These are phyloP conservation scores for Lota lota DNA, from an alignment of 2,113 vertebrate genomes.

Conservation along the genomic window DNA sequence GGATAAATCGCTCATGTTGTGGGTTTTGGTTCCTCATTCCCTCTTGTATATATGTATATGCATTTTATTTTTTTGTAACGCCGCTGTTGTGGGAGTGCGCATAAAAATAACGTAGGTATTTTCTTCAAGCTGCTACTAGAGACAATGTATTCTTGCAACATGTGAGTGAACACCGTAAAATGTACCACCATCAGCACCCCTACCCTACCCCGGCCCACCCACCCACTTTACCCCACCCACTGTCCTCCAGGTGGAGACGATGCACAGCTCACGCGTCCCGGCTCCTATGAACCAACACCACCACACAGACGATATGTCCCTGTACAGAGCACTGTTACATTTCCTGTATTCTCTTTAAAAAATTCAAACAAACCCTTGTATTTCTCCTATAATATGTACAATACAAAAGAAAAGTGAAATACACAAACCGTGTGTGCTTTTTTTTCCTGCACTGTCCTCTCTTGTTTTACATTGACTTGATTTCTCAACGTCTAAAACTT, in stretches of 20 bases:
- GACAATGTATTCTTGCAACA: constrained; percentile 57
- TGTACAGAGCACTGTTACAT: constrained; percentile 78
- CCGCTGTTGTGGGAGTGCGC: constrained; percentile 46
- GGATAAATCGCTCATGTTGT: constrained; percentile 4
- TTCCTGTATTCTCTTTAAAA: constrained; percentile 75
- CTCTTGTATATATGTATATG: constrained; percentile 41
- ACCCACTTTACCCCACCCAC: no score
- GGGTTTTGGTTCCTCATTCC: constrained; percentile 4
- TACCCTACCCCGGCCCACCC: neutral
- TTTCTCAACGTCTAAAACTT: neutral
- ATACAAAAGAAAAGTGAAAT: constrained; percentile 77
- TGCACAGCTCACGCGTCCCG: constrained; percentile 44
- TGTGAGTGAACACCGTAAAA: constrained; percentile 57
- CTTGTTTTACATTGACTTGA: neutral
- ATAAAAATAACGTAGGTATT: constrained; percentile 38
- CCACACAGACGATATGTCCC: constrained; percentile 59
- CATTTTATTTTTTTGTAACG: constrained; percentile 39
- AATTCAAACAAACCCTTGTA: constrained; percentile 66
- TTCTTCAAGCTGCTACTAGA: constrained; percentile 73
- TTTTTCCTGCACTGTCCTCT: constrained; percentile 8
- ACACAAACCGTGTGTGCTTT: constrained; percentile 47
- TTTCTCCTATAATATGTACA: constrained; percentile 77
- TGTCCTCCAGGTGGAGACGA: constrained; percentile 27
- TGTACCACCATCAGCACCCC: constrained; percentile 36
- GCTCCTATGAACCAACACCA: constrained; percentile 30